Evolutionary conservation across 2,113 vertebrate species (phyloP), one percentile per base, ranked within the genome.

Genomic region (Anarhynchus alexandrinus): DNA sequence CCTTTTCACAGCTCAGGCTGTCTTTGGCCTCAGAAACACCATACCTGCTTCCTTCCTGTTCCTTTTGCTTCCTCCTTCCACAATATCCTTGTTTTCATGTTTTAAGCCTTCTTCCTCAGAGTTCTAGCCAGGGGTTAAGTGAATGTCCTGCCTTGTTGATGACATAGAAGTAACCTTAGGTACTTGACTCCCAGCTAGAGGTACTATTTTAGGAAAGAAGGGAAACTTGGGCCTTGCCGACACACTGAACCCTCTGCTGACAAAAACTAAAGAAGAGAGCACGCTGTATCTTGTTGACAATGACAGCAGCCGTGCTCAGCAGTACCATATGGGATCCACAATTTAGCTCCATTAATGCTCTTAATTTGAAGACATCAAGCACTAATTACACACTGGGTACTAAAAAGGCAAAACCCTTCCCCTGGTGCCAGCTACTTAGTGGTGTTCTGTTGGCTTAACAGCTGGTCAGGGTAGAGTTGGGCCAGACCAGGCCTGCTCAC

Each of bases 341-440:
- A 97, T 98, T 98, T 98, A 98, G 98, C 98, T 98, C 98, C 98
- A 98, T 98, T 98, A 98, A 98, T 98, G 98, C 98, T 98, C 98
- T 98, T 98, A 98, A 98, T 98, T 98, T 98, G 98, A 98, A 98
- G 98, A 98, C 98, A 98, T 98, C 97, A 98, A 98, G 98, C 98
- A 98, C 98, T 98, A 98, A 98, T 98, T 98, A 98, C 98, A 98
- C 98, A 98, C 98, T 98, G 98, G 98, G 98, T 97, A 98, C 98
- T 98, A 98, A 98, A 98, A 98, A 98, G 96, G 97, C 97, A 98
- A 97, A 97, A 97, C 96, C 97, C 97, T 97, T 98, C 98, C 96
- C 97, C 96, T 93, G 97, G 98, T 97, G 98, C 98, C 98, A 98
- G 97, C 98, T 98, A 97, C 97, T 97, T 96, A 98, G 98, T 97